phyloP scores from a whole-genome alignment of 2,113 vertebrate species.

The Hemichromis elongatus region DNA sequence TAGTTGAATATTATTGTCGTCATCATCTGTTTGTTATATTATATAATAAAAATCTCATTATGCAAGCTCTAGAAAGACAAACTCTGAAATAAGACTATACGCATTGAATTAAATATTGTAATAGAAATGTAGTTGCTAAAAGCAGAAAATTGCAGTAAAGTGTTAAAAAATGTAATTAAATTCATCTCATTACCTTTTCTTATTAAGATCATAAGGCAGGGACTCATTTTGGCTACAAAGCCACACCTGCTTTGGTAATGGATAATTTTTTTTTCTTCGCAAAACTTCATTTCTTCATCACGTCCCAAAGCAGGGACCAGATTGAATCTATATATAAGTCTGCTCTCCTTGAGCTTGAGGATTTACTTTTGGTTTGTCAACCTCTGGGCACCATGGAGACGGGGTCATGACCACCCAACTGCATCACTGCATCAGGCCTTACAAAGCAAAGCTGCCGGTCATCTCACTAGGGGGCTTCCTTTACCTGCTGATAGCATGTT shows the following conservation, averaged over 20 bases:
- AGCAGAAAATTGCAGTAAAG: neutral
- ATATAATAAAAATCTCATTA: neutral
- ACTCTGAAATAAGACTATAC: neutral
- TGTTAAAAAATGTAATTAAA: neutral
- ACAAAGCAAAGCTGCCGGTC: conserved; percentile 21
- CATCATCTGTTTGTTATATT: neutral
- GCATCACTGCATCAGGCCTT: conserved; percentile 23
- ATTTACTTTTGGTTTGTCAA: conserved; percentile 56
- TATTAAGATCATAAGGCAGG: neutral
- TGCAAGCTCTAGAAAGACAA: neutral
- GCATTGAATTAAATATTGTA: neutral
- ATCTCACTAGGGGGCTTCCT: conserved; percentile 15
- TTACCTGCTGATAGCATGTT: neutral
- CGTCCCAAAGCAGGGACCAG: conserved; percentile 40
- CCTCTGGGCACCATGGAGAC: conserved; percentile 37
- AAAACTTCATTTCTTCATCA: neutral
- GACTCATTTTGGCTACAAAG: neutral
- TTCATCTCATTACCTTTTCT: neutral
- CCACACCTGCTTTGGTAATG: neutral
- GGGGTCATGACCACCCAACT: conserved; percentile 33
- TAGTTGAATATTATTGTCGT: neutral
- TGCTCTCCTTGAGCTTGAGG: conserved; percentile 35
- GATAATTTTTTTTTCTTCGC: neutral
- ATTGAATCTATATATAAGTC: conserved; percentile 47
- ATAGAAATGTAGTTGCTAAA: neutral